These are phyloP conservation scores for Microtus richardsoni DNA, from an alignment of 2,113 vertebrate species.

Conservation along the genomic window DNA sequence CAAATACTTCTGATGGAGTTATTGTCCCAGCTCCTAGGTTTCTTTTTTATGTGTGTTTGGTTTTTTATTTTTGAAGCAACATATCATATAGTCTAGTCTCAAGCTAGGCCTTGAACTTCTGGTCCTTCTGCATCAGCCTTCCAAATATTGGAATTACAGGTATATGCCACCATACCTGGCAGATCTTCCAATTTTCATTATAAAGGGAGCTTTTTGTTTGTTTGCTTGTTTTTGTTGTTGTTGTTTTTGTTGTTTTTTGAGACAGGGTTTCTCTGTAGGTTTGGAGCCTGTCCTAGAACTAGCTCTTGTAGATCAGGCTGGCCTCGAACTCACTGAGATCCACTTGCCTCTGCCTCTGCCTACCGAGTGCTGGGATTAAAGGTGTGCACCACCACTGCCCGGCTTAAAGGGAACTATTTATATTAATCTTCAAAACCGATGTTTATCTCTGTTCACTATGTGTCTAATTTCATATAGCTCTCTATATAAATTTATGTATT, in stretches of 20 bases:
- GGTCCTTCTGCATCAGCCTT: neutral
- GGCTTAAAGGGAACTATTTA: neutral
- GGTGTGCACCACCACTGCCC: too few species aligned
- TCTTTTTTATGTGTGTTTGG: neutral
- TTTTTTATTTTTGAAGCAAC: neutral
- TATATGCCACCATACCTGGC: neutral
- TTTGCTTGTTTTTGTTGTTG: too few species aligned
- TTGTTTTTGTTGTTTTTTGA: too few species aligned
- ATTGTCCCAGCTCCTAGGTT: neutral
- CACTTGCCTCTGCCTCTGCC: too few species aligned
- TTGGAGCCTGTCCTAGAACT: too few species aligned
- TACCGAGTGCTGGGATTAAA: too few species aligned
- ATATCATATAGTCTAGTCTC: neutral
- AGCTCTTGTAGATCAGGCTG: too few species aligned
- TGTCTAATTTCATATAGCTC: neutral
- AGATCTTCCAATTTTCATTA: neutral
- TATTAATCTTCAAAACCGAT: neutral
- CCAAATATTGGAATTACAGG: neutral
- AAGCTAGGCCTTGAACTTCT: neutral
- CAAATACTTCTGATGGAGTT: neutral
- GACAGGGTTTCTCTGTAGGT: too few species aligned
- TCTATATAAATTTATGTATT: neutral
- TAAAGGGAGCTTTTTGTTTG: neutral
- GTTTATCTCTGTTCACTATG: neutral
- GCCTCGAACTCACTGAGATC: too few species aligned